Conservation (phyloP, 1,140 invertebrate species). For the Semibalanus balanoides region DNA sequence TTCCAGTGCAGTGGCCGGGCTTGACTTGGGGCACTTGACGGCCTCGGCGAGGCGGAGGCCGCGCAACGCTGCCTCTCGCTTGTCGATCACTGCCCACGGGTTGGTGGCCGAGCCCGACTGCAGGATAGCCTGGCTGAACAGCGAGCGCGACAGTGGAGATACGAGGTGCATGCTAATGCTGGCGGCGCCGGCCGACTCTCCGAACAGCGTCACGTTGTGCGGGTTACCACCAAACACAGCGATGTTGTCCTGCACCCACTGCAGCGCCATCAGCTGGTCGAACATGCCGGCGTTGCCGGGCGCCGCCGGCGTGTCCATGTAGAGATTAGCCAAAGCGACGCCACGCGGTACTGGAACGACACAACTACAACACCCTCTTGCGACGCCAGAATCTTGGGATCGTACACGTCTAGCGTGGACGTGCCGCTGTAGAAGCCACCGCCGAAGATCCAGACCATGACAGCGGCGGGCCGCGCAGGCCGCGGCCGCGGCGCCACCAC, state of each 20-base stretch:
- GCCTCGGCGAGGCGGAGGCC: conserved; percentile 72
- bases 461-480: conserved; percentile 51
- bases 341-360: conserved; percentile 86
- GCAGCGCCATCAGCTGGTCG: conserved; percentile 84
- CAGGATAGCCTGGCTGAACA: conserved; percentile 80
- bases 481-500: conserved; percentile 53
- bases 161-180: conserved; percentile 83
- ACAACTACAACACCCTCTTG: conserved; percentile 87
- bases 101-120: conserved; percentile 50
- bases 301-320: conserved; percentile 73
- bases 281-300: conserved; percentile 90
- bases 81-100: conserved; percentile 80
- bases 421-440: conserved; percentile 91
- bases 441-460: conserved; percentile 94
- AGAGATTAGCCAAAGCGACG: conserved; percentile 85
- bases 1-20: conserved; percentile 51
- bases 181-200: conserved; percentile 88
- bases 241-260: conserved; percentile 90
- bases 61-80: conserved; percentile 57
- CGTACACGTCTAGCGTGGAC: conserved; percentile 85
- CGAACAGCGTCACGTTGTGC: conserved; percentile 86
- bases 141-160: conserved; percentile 63
- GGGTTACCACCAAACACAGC: conserved; percentile 85
- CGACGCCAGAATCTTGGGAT: conserved; percentile 66
- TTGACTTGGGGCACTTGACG: conserved; percentile 54